A percentile compares a stretch with the other conserved stretches of the same genome.
These are phyloP conservation scores for Terrapene triunguis DNA, from an alignment of 2,113 vertebrate genomes.

Conservation along the genomic window DNA sequence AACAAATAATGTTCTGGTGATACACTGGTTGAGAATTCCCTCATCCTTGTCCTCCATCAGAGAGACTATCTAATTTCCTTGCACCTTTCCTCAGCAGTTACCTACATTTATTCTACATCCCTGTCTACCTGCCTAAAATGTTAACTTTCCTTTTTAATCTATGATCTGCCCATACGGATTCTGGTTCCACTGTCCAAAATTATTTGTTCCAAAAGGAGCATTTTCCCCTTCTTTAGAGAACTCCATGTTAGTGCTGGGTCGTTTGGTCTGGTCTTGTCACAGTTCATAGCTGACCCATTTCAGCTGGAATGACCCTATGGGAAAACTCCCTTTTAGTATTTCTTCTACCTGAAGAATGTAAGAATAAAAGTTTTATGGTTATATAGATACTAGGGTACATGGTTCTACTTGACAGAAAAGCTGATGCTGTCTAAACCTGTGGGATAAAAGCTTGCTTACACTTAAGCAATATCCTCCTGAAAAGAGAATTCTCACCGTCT, in stretches of 20 bases:
- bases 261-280: background rate
- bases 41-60: rapidly evolving
- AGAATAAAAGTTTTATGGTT: background rate
- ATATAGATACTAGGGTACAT: background rate
- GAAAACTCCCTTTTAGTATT: background rate
- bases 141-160: background rate
- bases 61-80: background rate
- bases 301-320: background rate
- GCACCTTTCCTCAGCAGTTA: rapidly evolving
- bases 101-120: rapidly evolving
- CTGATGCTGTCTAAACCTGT: background rate
- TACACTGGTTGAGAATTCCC: background rate
- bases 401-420: background rate
- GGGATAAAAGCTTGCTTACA: background rate
- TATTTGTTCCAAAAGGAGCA: background rate
- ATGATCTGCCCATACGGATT: background rate
- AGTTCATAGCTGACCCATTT: background rate
- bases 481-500: background rate
- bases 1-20: background rate
- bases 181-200: background rate
- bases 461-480: background rate
- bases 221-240: rapidly evolving
- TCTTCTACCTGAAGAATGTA: background rate
- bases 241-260: background rate
- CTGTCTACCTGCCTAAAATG: background rate